These are phyloP conservation scores for Mesocricetus auratus DNA, from an alignment of 2,113 vertebrate genomes.

Conservation along the genomic window DNA sequence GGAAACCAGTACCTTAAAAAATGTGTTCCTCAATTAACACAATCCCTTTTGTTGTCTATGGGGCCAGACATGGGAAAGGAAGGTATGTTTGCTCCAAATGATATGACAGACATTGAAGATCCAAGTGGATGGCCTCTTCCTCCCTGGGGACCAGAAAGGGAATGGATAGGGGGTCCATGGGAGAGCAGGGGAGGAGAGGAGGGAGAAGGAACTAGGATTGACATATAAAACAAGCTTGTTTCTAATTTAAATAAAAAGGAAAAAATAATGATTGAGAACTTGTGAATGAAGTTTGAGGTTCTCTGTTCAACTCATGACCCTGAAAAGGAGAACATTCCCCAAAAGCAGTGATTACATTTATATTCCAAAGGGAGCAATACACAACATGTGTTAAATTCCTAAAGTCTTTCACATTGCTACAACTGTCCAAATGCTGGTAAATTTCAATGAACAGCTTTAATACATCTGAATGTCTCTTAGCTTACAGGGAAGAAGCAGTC, in stretches of 20 bases:
- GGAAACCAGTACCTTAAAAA: too few relatives aligned
- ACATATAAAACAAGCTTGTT: too few relatives aligned
- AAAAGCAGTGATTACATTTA: not conserved
- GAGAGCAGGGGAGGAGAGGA: too few relatives aligned
- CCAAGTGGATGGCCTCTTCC: too few relatives aligned
- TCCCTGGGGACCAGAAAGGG: too few relatives aligned
- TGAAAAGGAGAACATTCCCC: not conserved
- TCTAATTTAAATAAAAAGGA: too few relatives aligned
- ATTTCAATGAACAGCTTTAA: not conserved
- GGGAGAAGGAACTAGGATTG: too few relatives aligned
- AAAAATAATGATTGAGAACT: conserved; percentile 24
- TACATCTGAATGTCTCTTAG: not conserved
- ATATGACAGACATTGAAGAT: too few relatives aligned
- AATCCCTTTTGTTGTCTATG: not conserved
- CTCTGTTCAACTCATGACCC: not conserved
- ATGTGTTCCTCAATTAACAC: not conserved
- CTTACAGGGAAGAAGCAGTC: not conserved
- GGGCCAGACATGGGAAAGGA: not conserved
- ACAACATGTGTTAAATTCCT: not conserved
- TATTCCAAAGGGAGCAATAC: not conserved
- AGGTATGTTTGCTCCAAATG: not conserved
- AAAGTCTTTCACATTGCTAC: not conserved
- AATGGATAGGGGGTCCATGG: too few relatives aligned
- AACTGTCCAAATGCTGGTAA: not conserved
- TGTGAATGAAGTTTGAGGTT: not conserved